Conservation (phyloP, 2,113 vertebrate genomes). For the Notarius quadriscutis region DNA sequence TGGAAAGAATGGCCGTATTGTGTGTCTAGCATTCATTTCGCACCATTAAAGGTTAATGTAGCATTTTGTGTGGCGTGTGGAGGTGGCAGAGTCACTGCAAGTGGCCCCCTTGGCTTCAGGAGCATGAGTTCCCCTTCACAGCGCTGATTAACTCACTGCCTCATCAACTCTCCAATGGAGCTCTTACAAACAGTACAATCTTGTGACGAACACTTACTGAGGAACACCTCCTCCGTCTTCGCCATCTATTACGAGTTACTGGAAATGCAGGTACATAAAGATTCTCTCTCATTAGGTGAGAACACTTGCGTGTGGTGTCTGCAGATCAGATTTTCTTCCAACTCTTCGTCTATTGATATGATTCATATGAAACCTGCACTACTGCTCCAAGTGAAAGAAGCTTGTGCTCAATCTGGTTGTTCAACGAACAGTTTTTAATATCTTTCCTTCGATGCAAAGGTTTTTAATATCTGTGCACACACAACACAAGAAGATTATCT, state of each 20-base stretch:
- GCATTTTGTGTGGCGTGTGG: slow-evolving; percentile 12
- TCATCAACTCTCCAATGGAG: slow-evolving; percentile 31
- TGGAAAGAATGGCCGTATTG: slow-evolving; percentile 31
- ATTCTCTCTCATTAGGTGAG: neutral
- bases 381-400: neutral
- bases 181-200: slow-evolving; percentile 23
- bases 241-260: neutral
- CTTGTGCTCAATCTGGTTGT: neutral
- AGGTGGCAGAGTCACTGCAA: neutral
- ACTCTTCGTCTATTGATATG: neutral
- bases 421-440: neutral
- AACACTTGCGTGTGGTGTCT: neutral
- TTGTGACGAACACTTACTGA: neutral
- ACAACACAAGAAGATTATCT: neutral
- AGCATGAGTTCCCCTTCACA: slow-evolving; percentile 53
- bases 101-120: slow-evolving; percentile 13
- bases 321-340: neutral
- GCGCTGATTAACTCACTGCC: slow-evolving; percentile 38
- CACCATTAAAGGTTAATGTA: slow-evolving; percentile 48
- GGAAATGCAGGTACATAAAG: slow-evolving; percentile 1
- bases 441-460: neutral
- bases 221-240: neutral
- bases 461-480: slow-evolving; percentile 2
- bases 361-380: neutral
- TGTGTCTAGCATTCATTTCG: slow-evolving; percentile 34